These are phyloP conservation scores for Tetramorium bicarinatum DNA, from an alignment of 2,888 invertebrate genomes.

Conservation along the genomic window DNA sequence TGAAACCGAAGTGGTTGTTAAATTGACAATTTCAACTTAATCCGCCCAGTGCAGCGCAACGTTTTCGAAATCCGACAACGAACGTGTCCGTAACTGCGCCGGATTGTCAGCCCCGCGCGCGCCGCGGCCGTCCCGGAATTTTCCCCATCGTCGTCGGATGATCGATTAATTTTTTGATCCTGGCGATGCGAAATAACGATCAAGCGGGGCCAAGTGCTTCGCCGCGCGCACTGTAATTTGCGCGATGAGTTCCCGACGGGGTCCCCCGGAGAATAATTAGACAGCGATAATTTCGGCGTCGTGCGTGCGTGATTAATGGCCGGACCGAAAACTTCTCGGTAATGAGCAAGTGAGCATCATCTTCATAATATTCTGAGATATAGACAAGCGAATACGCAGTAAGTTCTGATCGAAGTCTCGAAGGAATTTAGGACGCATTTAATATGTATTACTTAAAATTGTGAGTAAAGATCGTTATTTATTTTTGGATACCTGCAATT, in stretches of 20 bases:
- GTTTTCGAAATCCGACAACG: conserved; percentile 49
- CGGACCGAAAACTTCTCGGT: conserved; percentile 38
- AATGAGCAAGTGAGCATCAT: conserved; percentile 13
- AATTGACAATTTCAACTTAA: conserved; percentile 56
- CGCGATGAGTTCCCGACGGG: conserved; percentile 12
- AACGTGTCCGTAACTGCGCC: conserved; percentile 10
- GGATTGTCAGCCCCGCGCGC: conserved; percentile 29
- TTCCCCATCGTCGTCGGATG: conserved; percentile 22
- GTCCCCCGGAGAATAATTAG: conserved; percentile 69
- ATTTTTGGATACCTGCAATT: background rate
- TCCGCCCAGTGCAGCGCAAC: conserved; percentile 2
- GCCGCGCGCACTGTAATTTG: conserved; percentile 27
- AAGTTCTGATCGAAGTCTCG: background rate
- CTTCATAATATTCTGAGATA: background rate
- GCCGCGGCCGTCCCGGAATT: conserved; percentile 14
- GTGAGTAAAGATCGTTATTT: background rate
- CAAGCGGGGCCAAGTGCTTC: conserved; percentile 21
- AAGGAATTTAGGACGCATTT: background rate
- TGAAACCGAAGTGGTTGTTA: conserved; percentile 37
- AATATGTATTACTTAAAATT: background rate
- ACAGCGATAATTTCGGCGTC: conserved; percentile 58
- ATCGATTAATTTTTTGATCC: conserved; percentile 52
- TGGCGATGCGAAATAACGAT: conserved; percentile 47
- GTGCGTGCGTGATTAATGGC: conserved; percentile 48
- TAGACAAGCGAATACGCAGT: background rate